Conservation (phyloP, 1,140 invertebrate genomes). For the Calycopis cecrops region DNA sequence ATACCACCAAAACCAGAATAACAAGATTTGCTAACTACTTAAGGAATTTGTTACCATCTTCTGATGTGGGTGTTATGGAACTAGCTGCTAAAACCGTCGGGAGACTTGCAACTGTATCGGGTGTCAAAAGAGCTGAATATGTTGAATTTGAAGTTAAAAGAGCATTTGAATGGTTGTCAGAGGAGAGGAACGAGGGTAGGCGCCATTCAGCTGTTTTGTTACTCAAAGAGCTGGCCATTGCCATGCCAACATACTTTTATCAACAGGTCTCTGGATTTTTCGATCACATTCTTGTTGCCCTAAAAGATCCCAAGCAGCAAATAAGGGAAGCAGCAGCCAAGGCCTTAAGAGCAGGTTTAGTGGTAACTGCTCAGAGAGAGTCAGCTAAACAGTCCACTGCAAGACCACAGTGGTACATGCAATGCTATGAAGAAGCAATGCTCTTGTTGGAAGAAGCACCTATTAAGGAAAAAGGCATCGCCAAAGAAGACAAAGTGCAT, state of each 20-base stretch:
- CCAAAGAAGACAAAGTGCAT: constrained; percentile 93
- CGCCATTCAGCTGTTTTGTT: constrained; percentile 94
- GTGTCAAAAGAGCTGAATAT: constrained; percentile 95
- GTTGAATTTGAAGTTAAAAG: constrained; percentile 95
- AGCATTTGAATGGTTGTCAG: constrained; percentile 94
- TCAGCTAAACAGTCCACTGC: constrained; percentile 91
- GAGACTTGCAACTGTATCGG: constrained; percentile 91
- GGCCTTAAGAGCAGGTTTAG: constrained; percentile 92
- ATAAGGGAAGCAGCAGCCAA: constrained; percentile 95
- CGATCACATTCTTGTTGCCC: constrained; percentile 94
- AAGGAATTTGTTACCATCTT: constrained; percentile 91
- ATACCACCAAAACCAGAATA: constrained; percentile 92
- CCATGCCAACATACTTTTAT: constrained; percentile 98
- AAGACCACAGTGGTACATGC: constrained; percentile 92
- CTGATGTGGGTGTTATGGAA: constrained; percentile 95
- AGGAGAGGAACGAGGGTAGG: constrained; percentile 91
- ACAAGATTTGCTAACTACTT: constrained; percentile 95
- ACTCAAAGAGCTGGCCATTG: constrained; percentile 94
- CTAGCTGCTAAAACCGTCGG: constrained; percentile 96
- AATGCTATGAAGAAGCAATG: constrained; percentile 93
- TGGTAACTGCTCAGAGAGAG: constrained; percentile 96
- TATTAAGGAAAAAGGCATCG: constrained; percentile 84
- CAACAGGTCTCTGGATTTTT: constrained; percentile 98
- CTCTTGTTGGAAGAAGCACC: constrained; percentile 85
- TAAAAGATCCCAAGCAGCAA: constrained; percentile 93